Evolutionary conservation across 2,113 vertebrate genomes (phyloP).

Genomic region (Sigmodon hispidus): DNA sequence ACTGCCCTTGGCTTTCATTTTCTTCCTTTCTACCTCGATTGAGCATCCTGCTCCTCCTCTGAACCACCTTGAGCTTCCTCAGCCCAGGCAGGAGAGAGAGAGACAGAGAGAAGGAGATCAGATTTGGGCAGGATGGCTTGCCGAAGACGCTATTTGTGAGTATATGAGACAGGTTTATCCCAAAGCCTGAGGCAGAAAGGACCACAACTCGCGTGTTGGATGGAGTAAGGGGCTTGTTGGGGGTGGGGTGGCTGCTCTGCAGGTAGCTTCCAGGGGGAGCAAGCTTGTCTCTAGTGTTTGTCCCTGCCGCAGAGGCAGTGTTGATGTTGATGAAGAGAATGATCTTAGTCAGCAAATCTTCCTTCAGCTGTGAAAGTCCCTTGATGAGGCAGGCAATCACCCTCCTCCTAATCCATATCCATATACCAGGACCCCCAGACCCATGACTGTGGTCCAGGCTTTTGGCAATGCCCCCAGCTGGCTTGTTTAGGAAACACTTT

Average conservation of each 20-base stretch:
- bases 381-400: neutral
- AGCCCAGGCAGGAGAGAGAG: constrained; percentile 63
- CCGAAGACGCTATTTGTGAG: constrained; percentile 94
- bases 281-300: neutral
- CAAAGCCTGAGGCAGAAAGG: neutral
- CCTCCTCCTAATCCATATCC: neutral
- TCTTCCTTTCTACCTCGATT: constrained; percentile 67
- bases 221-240: neutral
- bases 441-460: neutral
- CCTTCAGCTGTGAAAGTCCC: neutral
- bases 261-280: constrained; percentile 13
- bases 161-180: constrained; percentile 81
- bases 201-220: neutral
- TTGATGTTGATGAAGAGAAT: neutral
- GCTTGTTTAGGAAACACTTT: neutral
- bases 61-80: constrained; percentile 68
- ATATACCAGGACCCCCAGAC: neutral
- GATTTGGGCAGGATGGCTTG: constrained; percentile 88
- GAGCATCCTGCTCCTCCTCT: constrained; percentile 73
- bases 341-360: constrained; percentile 56
- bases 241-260: neutral
- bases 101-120: constrained; percentile 75
- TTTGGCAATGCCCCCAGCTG: neutral
- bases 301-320: neutral
- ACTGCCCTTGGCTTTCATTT: constrained; percentile 72